Percentiles rank a stretch among this genome's conserved stretches.
phyloP scores from a whole-genome alignment of 2,888 invertebrate genomes.

The Cremastinae sp. region DNA sequence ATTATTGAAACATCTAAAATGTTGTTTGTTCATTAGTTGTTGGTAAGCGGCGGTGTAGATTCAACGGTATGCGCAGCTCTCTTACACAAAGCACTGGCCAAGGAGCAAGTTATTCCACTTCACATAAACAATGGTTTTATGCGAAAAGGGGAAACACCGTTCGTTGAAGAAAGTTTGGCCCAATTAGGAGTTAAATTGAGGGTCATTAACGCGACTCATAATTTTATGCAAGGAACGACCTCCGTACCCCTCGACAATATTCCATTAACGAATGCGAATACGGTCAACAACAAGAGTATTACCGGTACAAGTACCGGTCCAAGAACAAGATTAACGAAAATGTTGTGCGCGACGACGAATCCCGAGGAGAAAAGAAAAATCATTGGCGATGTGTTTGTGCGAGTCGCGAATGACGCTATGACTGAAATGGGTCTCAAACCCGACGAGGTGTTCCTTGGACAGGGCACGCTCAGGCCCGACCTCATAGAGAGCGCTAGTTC shows the following conservation, averaged over 20 bases:
- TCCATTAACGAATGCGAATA: constrained; percentile 66
- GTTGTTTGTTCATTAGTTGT: constrained; percentile 83
- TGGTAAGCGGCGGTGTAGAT: constrained; percentile 99
- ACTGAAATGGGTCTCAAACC: constrained; percentile 93
- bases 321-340: constrained; percentile 87
- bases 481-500: constrained; percentile 98
- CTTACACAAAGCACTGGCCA: constrained; percentile 92
- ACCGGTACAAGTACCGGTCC: constrained; percentile 72
- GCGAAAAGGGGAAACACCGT: constrained; percentile 96
- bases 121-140: constrained; percentile 99
- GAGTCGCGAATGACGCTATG: constrained; percentile 94
- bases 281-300: constrained; percentile 80
- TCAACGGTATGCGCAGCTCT: constrained; percentile 99
- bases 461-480: constrained; percentile 98
- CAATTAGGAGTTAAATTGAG: constrained; percentile 91
- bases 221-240: constrained; percentile 91
- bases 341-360: constrained; percentile 91
- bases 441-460: constrained; percentile 95
- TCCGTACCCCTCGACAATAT: constrained; percentile 84
- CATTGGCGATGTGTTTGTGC: constrained; percentile 99
- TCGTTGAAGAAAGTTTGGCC: constrained; percentile 91
- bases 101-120: constrained; percentile 96
- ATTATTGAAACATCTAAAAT: constrained; percentile 57
- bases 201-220: constrained; percentile 86
- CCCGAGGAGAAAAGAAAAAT: constrained; percentile 99